Base-by-base conservation (phyloP, 2,113 vertebrate species). In the Furnarius figulus region DNA sequence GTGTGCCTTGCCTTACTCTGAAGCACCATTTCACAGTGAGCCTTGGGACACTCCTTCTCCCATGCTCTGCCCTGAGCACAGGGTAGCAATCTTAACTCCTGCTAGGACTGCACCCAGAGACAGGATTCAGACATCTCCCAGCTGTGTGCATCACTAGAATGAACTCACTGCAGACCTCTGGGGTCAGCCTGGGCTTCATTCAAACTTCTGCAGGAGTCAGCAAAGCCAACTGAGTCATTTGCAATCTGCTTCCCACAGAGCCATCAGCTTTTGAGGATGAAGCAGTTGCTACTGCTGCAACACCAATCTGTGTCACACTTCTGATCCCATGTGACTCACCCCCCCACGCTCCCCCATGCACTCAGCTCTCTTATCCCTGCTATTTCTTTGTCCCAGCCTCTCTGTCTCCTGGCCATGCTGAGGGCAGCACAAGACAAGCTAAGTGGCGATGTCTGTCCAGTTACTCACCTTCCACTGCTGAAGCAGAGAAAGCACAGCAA, bases 161-260 rank as follows among this genome's bases (percentile, higher is more conserved):
- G 85, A 94, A 95, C 85, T 91, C 85, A 80, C 79, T 94, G 68
- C 59, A 94, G 75, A 93, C 52, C 90, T 83, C 79, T 10, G 35
- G 52, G 87, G 78, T 83, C 85, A 93, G 91, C 78, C 87, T 85
- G 77, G 74, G 75, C 89, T 95, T 80, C 93, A 88, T 83, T 89
- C 87, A 94, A 31, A 71, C 87, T 95, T 94, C 56, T 77, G 87
- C 87, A 91, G 75, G 63, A 95, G 93, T 96, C 95, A 97, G 95
- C 95, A 94, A 83, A 94, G 90, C 59, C 82, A 83, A 21, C 1
- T 88, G 92, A 96, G 72, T 97, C 95, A 96, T 14, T 40, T 0
- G 12, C 86, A 81, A 55, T 83, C 89, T 73, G 63, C 63, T 91
- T 91, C 75, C 90, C 87, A 88, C 78, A 94, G 56, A 91, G 72